Evolutionary conservation across 2,888 invertebrate genomes (phyloP), one percentile per base, ranked within the genome.

Genomic region (Dicyrtoma fusca): DNA sequence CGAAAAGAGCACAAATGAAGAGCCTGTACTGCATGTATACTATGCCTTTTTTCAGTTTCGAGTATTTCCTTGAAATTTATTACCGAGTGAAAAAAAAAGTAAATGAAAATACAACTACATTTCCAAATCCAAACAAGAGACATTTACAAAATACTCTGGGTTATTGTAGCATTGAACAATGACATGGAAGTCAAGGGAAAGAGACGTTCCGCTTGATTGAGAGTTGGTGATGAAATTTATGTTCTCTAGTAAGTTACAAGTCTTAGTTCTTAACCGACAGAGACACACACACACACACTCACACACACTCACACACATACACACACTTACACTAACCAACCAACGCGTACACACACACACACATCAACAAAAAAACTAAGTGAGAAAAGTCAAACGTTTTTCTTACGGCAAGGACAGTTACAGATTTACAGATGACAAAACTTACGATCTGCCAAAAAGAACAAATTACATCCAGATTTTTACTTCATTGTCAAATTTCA

Each of bases 361-460:
- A 34, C n/a, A n/a, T n/a, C n/a, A n/a, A n/a, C n/a, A 44, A 10
- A 61, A 3, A 61, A 26, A 44, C 42, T 42, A 61, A 44, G 44
- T 23, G 61, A 61, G 21, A 53, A 53, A 23, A 59, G 17, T 59
- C 21, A 59, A 59, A 59, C 34, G 17, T 13, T 19, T 61, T 53
- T 61, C 61, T 61, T 61, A 61, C 61, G 61, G 61, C 61, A 61
- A 61, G 34, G 44, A 34, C 26, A 26, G 34, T 26, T 59, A 59
- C 34, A 61, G 61, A 61, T 61, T 61, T 61, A 61, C 61, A 61
- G 61, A 44, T 61, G 61, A 61, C 61, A 61, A 34, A 61, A 61
- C 61, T 61, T 61, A 61, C 61, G 61, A 61, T 61, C 61, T 61
- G 61, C 61, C 61, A 61, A 61, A 61, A 61, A 61, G 61, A 61